Conservation (phyloP, 2,113 vertebrate species). For the Grallaria varia region DNA sequence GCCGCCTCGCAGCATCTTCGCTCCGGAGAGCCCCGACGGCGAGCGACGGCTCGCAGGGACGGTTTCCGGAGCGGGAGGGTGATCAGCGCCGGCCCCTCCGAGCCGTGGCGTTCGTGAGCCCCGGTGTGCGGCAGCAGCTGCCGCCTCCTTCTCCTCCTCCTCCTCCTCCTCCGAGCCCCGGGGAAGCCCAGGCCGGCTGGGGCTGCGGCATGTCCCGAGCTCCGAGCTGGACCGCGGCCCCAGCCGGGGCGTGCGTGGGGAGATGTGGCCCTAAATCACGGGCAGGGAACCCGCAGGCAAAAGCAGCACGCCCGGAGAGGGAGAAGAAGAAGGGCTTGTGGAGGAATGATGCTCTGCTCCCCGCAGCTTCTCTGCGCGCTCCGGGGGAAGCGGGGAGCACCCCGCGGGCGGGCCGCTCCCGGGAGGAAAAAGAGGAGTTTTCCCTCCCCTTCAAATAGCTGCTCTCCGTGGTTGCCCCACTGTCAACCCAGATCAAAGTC, state of each 20-base stretch:
- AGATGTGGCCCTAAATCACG: neutral
- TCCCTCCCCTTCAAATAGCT: neutral
- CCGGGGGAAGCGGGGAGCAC: neutral
- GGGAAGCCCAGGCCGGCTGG: rapidly evolving
- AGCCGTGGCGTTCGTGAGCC: neutral
- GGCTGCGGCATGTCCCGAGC: neutral
- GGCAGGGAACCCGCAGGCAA: neutral
- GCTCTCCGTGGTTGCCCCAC: neutral
- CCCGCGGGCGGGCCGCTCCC: neutral
- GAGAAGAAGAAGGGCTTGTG: neutral
- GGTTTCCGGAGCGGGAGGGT: neutral
- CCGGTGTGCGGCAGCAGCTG: neutral
- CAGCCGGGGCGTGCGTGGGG: neutral
- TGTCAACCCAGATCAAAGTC: neutral
- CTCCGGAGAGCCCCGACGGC: neutral
- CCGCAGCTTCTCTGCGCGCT: neutral
- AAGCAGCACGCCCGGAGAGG: neutral
- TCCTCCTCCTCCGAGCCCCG: neutral
- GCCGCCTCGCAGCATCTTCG: neutral
- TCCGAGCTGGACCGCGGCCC: neutral
- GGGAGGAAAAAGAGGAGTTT: neutral
- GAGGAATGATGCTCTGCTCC: neutral
- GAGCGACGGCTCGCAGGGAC: neutral
- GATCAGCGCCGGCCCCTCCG: neutral
- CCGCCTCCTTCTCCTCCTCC: neutral